phyloP scores from a whole-genome alignment of 2,113 vertebrate genomes.

The Crocuta crocuta region DNA sequence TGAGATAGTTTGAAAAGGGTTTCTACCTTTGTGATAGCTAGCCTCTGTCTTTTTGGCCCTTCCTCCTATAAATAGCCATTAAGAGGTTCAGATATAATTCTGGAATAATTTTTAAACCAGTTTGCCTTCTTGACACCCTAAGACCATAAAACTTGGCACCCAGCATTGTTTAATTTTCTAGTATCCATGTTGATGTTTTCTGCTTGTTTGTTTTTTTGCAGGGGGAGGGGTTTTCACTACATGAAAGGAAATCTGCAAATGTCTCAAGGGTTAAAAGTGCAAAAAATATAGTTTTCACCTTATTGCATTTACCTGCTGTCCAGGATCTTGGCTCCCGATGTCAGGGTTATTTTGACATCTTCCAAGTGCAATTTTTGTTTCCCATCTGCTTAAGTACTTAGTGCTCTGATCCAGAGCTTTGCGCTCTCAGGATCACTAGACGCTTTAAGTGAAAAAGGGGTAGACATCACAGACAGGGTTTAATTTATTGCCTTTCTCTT shows the following conservation, averaged over 20 bases:
- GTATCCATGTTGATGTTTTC: not conserved
- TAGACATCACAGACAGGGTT: not conserved
- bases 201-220: not conserved
- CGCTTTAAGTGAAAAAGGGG: not conserved
- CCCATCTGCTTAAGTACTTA: not conserved
- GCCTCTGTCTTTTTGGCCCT: not conserved
- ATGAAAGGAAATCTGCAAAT: not conserved
- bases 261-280: not conserved
- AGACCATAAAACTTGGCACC: not conserved
- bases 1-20: not conserved
- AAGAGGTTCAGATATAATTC: not conserved
- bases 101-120: not conserved
- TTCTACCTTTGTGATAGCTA: not conserved
- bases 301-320: not conserved
- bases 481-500: not conserved
- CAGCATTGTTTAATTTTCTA: constrained; percentile 3
- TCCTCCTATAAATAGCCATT: not conserved
- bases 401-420: not conserved
- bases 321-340: not conserved
- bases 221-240: not conserved
- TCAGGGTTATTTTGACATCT: not conserved
- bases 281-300: not conserved
- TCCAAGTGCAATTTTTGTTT: not conserved
- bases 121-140: not conserved
- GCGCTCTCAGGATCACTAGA: not conserved